Evolutionary conservation across 2,113 vertebrate species (phyloP).

Genomic region (Seriola aureovittata): DNA sequence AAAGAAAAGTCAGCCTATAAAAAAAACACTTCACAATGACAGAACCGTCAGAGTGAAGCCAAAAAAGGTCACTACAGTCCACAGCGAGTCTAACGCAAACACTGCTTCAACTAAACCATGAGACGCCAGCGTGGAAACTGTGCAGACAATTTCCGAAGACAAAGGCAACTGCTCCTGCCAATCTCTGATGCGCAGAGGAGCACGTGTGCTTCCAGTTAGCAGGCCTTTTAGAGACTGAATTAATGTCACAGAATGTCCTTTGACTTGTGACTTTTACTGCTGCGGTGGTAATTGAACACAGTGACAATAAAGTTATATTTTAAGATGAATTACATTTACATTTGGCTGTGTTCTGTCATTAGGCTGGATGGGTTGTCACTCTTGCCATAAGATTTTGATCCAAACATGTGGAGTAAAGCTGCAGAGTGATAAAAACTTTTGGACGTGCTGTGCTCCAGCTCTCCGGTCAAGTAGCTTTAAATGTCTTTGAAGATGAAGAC

Average conservation of each 20-base stretch:
- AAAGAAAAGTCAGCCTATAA: constrained; percentile 56
- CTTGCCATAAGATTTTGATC: constrained; percentile 33
- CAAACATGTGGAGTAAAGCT: constrained; percentile 35
- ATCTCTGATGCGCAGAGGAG: constrained; percentile 35
- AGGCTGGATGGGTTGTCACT: constrained; percentile 19
- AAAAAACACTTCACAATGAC: constrained; percentile 63
- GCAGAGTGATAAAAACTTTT: constrained; percentile 29
- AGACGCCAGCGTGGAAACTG: constrained; percentile 51
- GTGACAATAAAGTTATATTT: constrained; percentile 45
- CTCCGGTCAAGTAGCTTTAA: constrained; percentile 11
- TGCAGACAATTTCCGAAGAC: constrained; percentile 64
- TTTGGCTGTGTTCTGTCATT: constrained; percentile 40
- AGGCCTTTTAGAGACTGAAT: constrained; percentile 20
- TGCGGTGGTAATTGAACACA: constrained; percentile 11
- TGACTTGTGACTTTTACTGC: constrained; percentile 47
- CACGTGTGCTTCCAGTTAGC: constrained; percentile 39
- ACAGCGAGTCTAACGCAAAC: constrained; percentile 41
- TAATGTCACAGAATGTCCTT: constrained; percentile 58
- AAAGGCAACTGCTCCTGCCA: constrained; percentile 61
- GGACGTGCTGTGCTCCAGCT: constrained; percentile 13
- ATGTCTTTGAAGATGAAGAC: constrained; percentile 20
- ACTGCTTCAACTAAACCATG: constrained; percentile 27
- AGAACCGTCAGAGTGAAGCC: constrained; percentile 49
- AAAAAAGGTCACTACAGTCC: constrained; percentile 47
- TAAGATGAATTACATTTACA: constrained; percentile 40